These are phyloP conservation scores for Sycophila sp. DNA, from an alignment of 1,140 invertebrate genomes.

Conservation along the genomic window DNA sequence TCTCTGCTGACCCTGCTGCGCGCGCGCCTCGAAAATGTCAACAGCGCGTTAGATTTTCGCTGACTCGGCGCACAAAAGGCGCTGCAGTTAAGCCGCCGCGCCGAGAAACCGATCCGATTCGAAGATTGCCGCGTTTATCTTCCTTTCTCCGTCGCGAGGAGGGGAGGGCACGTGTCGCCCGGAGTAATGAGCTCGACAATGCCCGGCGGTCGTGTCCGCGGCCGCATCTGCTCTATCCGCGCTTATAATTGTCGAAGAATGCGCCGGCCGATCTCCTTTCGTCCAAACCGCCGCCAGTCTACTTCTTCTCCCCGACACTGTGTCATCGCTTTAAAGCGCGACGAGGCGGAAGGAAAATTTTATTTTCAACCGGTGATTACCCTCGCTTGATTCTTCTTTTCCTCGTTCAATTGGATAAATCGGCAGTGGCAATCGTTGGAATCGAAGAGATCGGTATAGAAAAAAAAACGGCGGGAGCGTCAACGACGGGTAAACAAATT, in stretches of 20 bases:
- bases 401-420: no score
- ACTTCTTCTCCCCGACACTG: no score
- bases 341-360: background rate
- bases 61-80: slow-evolving; percentile 8
- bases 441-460: background rate
- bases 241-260: no score
- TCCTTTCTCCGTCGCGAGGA: background rate
- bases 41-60: slow-evolving; percentile 32
- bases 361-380: background rate
- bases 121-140: slow-evolving; percentile 31
- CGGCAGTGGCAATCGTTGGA: no score
- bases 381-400: background rate
- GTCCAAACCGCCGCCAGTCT: no score
- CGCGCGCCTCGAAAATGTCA: slow-evolving; percentile 5
- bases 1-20: background rate
- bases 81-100: background rate
- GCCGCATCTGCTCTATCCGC: slow-evolving; percentile 14
- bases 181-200: slow-evolving; percentile 27
- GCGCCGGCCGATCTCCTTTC: no score
- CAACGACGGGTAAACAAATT: background rate
- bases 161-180: slow-evolving; percentile 8
- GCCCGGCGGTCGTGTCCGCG: background rate
- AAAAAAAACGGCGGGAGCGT: background rate
- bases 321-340: no score
- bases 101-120: slow-evolving; percentile 26